These are phyloP conservation scores for Drosophila neonasuta DNA, from an alignment of 2,888 invertebrate species.

Conservation along the genomic window DNA sequence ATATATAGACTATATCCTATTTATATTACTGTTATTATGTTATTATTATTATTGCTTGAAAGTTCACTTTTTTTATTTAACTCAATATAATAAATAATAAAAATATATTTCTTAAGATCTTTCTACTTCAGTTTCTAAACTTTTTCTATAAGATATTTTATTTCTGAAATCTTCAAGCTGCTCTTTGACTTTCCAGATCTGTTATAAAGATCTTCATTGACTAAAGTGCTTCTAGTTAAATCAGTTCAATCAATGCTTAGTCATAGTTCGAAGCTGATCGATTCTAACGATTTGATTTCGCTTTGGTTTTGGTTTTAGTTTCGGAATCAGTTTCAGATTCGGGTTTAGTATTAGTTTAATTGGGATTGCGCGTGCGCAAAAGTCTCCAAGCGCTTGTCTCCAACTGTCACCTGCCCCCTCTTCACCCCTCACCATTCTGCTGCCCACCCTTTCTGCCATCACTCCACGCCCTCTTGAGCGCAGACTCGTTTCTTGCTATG, in stretches of 20 bases:
- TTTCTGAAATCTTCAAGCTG: no score
- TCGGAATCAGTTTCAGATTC: neutral
- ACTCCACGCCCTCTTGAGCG: slow-evolving; percentile 15
- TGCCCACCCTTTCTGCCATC: neutral
- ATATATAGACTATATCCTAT: no score
- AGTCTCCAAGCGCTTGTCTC: slow-evolving; percentile 29
- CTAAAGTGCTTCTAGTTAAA: neutral
- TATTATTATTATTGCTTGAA: no score
- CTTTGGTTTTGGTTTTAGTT: neutral
- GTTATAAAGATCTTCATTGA: neutral
- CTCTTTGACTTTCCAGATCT: neutral
- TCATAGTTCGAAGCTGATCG: slow-evolving; percentile 4
- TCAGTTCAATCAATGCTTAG: neutral
- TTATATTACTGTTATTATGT: no score
- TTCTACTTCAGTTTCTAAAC: no score
- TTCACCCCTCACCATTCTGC: neutral
- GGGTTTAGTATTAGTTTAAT: slow-evolving; percentile 24
- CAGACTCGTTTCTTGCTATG: slow-evolving; percentile 21
- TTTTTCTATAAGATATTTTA: no score
- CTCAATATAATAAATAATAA: no score
- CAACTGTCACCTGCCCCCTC: slow-evolving; percentile 27
- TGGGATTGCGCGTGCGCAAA: slow-evolving; percentile 53
- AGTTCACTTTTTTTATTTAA: no score
- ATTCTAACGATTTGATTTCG: slow-evolving; percentile 1
- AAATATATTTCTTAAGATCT: no score